These are phyloP conservation scores for Chionoecetes opilio DNA, from an alignment of 1,140 invertebrate genomes.

Conservation along the genomic window DNA sequence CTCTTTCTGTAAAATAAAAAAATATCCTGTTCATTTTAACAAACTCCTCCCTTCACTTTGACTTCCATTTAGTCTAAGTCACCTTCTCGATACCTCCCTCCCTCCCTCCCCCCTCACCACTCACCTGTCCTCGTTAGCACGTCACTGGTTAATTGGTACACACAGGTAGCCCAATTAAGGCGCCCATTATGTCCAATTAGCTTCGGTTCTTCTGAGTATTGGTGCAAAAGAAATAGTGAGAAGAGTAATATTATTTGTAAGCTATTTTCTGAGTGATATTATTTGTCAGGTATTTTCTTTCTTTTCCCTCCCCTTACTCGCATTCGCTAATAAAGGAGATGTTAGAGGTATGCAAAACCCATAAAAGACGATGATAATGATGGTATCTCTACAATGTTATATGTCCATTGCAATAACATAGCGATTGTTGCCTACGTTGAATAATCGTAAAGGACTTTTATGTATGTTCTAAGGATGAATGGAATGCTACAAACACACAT, in stretches of 20 bases:
- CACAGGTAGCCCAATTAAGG: neutral
- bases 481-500: too few relatives aligned
- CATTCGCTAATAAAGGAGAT: neutral
- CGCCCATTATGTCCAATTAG: conserved; percentile 8
- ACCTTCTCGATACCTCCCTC: neutral
- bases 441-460: too few relatives aligned
- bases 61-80: neutral
- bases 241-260: neutral
- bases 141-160: conserved; percentile 28
- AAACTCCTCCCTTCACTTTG: neutral
- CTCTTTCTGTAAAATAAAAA: neutral
- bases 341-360: too few relatives aligned
- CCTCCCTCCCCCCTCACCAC: neutral
- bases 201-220: conserved; percentile 1
- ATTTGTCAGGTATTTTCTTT: neutral
- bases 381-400: neutral
- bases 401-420: too few relatives aligned
- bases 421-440: too few relatives aligned
- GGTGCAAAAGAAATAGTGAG: neutral
- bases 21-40: too few relatives aligned
- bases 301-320: neutral
- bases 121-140: conserved; percentile 14
- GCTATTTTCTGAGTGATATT: too few relatives aligned
- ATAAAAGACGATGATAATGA: neutral
- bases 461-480: too few relatives aligned